Conservation (phyloP, 1,140 invertebrate genomes). For the Eurosta solidaginis region DNA sequence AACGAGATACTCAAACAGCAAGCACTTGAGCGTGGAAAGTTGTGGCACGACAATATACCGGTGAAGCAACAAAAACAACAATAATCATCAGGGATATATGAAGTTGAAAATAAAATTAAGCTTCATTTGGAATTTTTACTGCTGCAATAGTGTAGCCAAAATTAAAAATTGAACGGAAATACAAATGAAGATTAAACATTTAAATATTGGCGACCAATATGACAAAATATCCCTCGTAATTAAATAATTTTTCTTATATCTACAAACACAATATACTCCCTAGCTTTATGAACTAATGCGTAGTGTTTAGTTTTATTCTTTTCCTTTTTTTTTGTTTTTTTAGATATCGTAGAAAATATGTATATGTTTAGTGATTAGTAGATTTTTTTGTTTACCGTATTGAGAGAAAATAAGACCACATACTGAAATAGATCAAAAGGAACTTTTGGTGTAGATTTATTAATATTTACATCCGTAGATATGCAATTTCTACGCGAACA, state of each 20-base stretch:
- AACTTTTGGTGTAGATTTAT: too few relatives aligned
- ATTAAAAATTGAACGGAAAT: neutral
- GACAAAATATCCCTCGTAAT: neutral
- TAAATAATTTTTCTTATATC: neutral
- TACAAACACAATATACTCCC: neutral
- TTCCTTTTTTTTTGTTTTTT: neutral
- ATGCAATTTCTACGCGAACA: too few relatives aligned
- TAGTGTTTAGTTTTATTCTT: neutral
- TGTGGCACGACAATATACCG: conserved; percentile 44
- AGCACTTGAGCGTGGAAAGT: conserved; percentile 51
- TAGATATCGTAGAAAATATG: neutral
- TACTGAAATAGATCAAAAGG: too few relatives aligned
- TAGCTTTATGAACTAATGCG: neutral
- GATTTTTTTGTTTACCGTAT: neutral
- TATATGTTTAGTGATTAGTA: conserved; percentile 10
- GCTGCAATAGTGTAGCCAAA: neutral
- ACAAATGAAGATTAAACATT: neutral
- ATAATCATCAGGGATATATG: neutral
- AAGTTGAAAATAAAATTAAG: neutral
- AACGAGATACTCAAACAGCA: conserved; percentile 62
- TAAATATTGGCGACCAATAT: neutral
- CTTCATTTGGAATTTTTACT: neutral
- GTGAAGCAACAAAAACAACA: neutral
- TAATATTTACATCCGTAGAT: too few relatives aligned
- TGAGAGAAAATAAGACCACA: neutral